Percentiles rank a stretch among this genome's conserved stretches.
These are phyloP conservation scores for Ephydatia muelleri DNA, from an alignment of 37 sponge, comb jelly and placozoan genomes.

Conservation along the genomic window DNA sequence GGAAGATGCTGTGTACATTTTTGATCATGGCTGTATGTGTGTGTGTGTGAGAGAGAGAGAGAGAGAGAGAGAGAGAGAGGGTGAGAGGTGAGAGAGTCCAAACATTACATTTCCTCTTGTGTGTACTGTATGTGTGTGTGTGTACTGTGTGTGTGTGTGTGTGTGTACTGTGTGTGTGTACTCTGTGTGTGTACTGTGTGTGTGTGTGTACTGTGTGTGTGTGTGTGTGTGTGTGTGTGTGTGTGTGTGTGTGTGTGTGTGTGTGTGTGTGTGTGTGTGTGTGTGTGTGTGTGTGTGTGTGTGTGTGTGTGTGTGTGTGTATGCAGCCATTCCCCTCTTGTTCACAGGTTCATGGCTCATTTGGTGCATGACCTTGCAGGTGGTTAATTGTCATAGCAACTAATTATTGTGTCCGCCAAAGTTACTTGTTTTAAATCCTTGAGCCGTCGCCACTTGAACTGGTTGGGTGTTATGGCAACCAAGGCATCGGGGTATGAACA, in stretches of 20 bases:
- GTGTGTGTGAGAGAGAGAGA: too few species aligned
- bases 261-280: conserved; percentile 21
- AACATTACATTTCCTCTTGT: too few species aligned
- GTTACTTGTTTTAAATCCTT: background rate
- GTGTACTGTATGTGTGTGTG: conserved; percentile 5
- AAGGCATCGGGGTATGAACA: background rate
- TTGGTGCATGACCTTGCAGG: background rate
- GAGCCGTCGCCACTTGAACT: background rate
- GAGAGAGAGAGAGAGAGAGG: too few species aligned
- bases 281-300: conserved; percentile 12
- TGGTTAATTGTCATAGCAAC: conserved; percentile 1
- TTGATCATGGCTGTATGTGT: too few species aligned
- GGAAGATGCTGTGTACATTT: too few species aligned
- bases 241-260: conserved; percentile 42
- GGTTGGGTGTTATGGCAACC: background rate
- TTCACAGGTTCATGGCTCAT: background rate
- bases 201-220: background rate
- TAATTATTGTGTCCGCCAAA: background rate
- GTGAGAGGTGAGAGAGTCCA: too few species aligned
- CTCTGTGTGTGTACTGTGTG: background rate
- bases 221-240: conserved; percentile 25
- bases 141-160: background rate
- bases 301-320: background rate
- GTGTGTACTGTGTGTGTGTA: background rate
- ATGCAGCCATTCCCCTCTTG: background rate